These are phyloP conservation scores for Copidosoma aretas DNA, from an alignment of 2,888 invertebrate species.

Conservation along the genomic window DNA sequence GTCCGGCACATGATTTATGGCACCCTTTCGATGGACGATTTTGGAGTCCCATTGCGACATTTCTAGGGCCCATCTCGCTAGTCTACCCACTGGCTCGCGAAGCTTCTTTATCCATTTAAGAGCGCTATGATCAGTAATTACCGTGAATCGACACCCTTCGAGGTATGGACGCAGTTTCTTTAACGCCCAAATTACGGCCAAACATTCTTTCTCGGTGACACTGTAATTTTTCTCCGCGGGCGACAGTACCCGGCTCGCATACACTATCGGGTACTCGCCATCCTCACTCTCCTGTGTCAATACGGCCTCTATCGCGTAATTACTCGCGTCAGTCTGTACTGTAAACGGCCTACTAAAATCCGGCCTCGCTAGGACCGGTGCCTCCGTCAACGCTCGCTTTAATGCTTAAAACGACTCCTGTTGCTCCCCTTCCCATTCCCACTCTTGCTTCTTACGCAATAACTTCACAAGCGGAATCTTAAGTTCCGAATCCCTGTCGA, in stretches of 20 bases:
- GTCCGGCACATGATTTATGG: neutral
- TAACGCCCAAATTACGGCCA: neutral
- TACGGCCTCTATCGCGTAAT: neutral
- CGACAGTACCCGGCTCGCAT: neutral
- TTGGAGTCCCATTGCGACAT: no score
- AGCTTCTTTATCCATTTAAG: neutral
- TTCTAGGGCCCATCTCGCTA: conserved; percentile 1
- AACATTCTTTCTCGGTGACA: neutral
- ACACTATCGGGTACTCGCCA: neutral
- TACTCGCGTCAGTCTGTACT: neutral
- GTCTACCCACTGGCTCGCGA: neutral
- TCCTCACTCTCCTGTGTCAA: neutral
- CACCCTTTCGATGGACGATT: neutral
- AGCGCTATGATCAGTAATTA: no score
- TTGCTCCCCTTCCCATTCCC: neutral
- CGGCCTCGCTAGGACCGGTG: conserved; percentile 2
- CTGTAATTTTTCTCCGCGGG: neutral
- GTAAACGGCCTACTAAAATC: neutral
- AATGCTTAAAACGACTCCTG: neutral
- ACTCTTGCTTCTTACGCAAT: neutral
- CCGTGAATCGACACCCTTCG: no score
- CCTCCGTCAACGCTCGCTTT: neutral
- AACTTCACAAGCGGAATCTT: conserved; percentile 4
- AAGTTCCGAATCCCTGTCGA: neutral
- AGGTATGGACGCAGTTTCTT: neutral